A percentile compares a stretch with the other conserved stretches of the same genome.
Conservation (phyloP, 2,797 vertebrate genomes). For the Alca torda region DNA sequence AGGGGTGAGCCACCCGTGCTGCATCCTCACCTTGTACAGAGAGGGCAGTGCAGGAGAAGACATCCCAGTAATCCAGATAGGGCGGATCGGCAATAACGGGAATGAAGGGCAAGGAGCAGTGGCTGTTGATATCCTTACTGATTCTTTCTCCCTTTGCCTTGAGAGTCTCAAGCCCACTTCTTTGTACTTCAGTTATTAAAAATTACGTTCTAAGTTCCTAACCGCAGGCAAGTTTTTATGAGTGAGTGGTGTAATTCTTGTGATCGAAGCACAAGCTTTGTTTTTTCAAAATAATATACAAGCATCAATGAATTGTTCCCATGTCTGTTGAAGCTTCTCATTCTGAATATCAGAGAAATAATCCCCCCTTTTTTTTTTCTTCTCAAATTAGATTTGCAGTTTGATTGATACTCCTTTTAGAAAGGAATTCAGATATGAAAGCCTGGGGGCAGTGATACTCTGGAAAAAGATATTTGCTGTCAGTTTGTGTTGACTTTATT, state of each 20-base stretch:
- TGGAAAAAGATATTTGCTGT: not conserved
- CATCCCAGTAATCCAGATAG: not conserved
- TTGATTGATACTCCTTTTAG: not conserved
- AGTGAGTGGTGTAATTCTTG: not conserved
- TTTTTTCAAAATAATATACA: not conserved
- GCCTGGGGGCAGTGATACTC: not conserved
- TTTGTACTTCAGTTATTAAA: not conserved
- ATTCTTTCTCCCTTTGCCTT: not conserved
- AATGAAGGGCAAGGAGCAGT: not conserved
- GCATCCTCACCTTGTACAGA: not conserved
- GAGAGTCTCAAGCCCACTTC: not conserved
- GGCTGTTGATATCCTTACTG: not conserved
- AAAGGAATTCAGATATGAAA: not conserved
- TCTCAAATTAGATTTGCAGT: not conserved
- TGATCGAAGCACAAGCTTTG: not conserved
- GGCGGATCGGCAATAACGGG: fast-evolving
- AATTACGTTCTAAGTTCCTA: not conserved
- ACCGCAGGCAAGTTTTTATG: not conserved
- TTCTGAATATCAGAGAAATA: not conserved
- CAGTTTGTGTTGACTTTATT: not conserved
- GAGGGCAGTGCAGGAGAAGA: not conserved
- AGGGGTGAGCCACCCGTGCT: not conserved
- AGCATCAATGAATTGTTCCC: not conserved
- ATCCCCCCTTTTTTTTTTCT: not conserved
- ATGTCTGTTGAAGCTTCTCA: not conserved